Evolutionary conservation across 2,888 invertebrate species (phyloP).

Genomic region (Sinhomidia bicolor): DNA sequence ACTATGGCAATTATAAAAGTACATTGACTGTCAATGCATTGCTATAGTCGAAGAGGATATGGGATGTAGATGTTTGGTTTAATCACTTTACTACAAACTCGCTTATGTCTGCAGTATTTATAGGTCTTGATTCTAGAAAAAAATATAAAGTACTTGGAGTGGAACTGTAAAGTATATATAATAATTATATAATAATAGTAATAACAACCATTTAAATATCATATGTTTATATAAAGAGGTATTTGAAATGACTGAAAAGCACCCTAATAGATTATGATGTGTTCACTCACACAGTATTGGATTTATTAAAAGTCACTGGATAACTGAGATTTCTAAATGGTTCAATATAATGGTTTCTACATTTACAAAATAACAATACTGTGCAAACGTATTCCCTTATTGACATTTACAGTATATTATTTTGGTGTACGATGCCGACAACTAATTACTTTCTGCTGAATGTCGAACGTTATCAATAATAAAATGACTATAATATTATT

Average conservation of each 20-base stretch:
- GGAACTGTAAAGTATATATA: too few species aligned
- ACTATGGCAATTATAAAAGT: background rate
- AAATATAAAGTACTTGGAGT: too few species aligned
- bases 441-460: background rate
- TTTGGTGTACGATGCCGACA: background rate
- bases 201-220: too few species aligned
- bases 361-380: slow-evolving; percentile 9
- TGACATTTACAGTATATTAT: background rate
- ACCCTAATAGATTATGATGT: too few species aligned
- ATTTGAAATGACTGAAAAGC: background rate
- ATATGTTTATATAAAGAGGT: too few species aligned
- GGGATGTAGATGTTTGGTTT: background rate
- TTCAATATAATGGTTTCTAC: background rate
- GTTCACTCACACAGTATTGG: too few species aligned
- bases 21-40: slow-evolving; percentile 29
- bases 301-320: too few species aligned
- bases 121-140: too few species aligned
- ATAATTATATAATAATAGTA: too few species aligned
- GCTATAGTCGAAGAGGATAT: slow-evolving; percentile 8
- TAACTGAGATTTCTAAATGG: too few species aligned
- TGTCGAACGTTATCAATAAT: background rate
- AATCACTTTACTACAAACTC: too few species aligned
- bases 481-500: slow-evolving; percentile 9
- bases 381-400: background rate
- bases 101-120: too few species aligned